Evolutionary conservation across 1,140 invertebrate genomes (phyloP).

Genomic region (Ridgeia piscesae): DNA sequence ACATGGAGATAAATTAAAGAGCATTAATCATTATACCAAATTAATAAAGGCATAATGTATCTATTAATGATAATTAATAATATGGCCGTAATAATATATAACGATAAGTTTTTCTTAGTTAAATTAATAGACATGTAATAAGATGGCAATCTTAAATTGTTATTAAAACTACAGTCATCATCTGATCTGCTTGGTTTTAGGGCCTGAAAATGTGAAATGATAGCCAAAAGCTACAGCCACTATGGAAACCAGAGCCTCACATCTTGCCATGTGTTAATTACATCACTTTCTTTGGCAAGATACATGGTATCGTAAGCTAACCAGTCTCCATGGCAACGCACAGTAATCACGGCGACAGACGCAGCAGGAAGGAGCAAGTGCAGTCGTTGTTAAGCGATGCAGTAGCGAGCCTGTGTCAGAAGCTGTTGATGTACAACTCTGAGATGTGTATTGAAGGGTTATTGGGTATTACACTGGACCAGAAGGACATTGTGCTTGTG

Average conservation of each 20-base stretch:
- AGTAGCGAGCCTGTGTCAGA: conserved; percentile 21
- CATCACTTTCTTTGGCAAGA: background rate
- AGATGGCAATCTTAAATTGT: background rate
- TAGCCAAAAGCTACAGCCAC: background rate
- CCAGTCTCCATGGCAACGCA: background rate
- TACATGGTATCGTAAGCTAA: background rate
- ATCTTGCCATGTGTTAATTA: background rate
- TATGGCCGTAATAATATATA: too few relatives aligned
- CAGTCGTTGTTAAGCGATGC: conserved; percentile 24
- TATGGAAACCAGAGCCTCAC: background rate
- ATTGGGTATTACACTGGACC: conserved; percentile 27
- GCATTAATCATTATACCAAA: too few relatives aligned
- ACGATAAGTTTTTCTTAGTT: too few relatives aligned
- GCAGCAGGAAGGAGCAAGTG: conserved; percentile 5
- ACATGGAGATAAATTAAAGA: too few relatives aligned
- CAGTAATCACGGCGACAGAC: background rate
- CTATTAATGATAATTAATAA: too few relatives aligned
- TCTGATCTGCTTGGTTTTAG: background rate
- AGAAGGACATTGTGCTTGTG: conserved; percentile 24
- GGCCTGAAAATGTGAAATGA: background rate
- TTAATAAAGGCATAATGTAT: too few relatives aligned
- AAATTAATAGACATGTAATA: too few relatives aligned
- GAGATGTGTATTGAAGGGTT: conserved; percentile 25
- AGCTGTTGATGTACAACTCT: background rate
- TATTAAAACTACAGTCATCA: background rate